These are phyloP conservation scores for Cephalopholis sonnerati DNA, from an alignment of 2,113 vertebrate species.

Conservation along the genomic window DNA sequence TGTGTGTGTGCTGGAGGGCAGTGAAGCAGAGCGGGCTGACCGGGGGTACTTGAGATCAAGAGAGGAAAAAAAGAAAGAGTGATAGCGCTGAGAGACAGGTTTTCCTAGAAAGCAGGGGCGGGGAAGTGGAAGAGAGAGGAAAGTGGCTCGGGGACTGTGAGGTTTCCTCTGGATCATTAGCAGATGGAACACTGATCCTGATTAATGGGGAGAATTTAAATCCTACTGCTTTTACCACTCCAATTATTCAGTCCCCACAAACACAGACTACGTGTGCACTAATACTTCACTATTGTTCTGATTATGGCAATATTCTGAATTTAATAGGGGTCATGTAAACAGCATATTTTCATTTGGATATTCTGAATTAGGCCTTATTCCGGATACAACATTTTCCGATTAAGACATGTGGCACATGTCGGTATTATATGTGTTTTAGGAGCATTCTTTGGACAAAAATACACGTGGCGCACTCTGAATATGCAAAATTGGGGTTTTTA, in stretches of 20 bases:
- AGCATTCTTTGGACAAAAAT: no score
- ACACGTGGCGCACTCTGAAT: no score
- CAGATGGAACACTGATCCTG: conserved; percentile 77
- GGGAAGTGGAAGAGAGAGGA: conserved; percentile 53
- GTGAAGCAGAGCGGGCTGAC: conserved; percentile 65
- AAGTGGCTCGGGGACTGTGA: conserved; percentile 64
- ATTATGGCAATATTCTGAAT: no score
- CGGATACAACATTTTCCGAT: no score
- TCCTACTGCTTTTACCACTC: conserved; percentile 60
- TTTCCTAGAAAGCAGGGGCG: conserved; percentile 84
- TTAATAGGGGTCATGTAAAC: no score
- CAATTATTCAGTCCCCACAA: conserved; percentile 61
- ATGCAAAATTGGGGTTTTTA: no score
- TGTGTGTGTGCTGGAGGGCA: conserved; percentile 58
- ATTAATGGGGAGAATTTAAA: conserved; percentile 77
- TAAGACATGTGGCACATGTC: no score
- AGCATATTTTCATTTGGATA: no score
- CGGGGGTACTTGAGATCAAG: conserved; percentile 65
- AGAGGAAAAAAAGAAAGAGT: conserved; percentile 56
- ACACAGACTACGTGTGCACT: not conserved
- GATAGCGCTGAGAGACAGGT: conserved; percentile 55
- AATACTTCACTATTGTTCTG: no score
- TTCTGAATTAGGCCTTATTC: no score
- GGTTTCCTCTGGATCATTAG: conserved; percentile 75
- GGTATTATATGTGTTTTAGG: no score